Conservation (phyloP, 2,888 invertebrate species). For the Archaeoteleia sp. region DNA sequence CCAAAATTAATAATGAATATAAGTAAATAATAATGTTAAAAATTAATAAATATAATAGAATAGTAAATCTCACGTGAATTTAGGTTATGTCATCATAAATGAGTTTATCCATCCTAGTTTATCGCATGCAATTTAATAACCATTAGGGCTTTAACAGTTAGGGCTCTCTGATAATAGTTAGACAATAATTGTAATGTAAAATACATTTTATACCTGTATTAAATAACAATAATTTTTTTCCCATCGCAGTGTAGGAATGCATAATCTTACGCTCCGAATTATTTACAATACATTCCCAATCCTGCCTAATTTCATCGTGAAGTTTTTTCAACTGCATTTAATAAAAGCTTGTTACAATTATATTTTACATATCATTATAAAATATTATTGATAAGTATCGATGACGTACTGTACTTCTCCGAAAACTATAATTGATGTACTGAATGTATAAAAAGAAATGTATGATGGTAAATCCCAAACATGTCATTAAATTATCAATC, state of each 20-base stretch:
- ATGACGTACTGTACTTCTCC: slow-evolving; percentile 5
- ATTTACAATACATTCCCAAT: slow-evolving; percentile 6
- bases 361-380: neutral
- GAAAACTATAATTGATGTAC: neutral
- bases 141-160: too few relatives aligned
- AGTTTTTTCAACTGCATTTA: slow-evolving; percentile 1
- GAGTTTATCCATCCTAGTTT: too few relatives aligned
- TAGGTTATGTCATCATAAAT: too few relatives aligned
- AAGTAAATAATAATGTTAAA: too few relatives aligned
- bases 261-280: neutral
- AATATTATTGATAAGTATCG: neutral
- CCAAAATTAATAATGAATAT: too few relatives aligned
- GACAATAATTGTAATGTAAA: neutral
- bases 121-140: too few relatives aligned
- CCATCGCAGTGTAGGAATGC: slow-evolving; percentile 3
- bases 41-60: too few relatives aligned
- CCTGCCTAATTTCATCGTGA: slow-evolving; percentile 6
- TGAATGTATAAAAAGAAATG: slow-evolving; percentile 18
- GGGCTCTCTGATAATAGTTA: neutral
- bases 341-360: neutral
- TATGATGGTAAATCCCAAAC: slow-evolving; percentile 7
- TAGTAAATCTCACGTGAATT: too few relatives aligned
- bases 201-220: slow-evolving; percentile 6
- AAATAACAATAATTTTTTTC: slow-evolving; percentile 7
- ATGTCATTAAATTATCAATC: slow-evolving; percentile 13